Percentiles rank a stretch among this genome's conserved stretches.
These are phyloP conservation scores for Anadara kagoshimensis DNA, from an alignment of 1,140 invertebrate genomes.

Conservation along the genomic window DNA sequence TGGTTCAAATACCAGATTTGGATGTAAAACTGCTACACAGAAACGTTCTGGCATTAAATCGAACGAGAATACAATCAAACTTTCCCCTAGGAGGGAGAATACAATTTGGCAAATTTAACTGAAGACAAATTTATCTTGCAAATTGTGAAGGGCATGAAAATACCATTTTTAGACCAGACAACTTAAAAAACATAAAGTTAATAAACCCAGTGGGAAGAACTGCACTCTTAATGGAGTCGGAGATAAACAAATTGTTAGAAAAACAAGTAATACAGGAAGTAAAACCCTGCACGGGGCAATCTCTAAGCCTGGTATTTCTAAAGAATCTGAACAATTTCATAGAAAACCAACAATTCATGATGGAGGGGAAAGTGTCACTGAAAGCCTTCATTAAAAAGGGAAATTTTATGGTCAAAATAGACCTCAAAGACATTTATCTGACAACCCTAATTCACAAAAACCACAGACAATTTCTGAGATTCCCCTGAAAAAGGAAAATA, in stretches of 20 bases:
- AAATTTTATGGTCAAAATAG: not conserved
- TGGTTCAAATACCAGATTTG: not conserved
- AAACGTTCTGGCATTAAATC: not conserved
- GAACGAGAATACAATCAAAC: too few species aligned
- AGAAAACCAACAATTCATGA: conserved; percentile 4
- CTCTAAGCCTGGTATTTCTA: conserved; percentile 1
- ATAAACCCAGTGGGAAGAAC: not conserved
- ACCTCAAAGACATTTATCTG: conserved; percentile 7
- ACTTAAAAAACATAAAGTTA: not conserved
- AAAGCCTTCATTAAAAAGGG: not conserved
- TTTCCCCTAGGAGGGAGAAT: not conserved
- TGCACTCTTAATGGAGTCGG: not conserved
- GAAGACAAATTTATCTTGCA: not conserved
- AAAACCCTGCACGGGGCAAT: not conserved
- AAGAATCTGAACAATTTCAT: not conserved
- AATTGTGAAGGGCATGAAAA: too few species aligned
- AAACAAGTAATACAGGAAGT: conserved; percentile 5
- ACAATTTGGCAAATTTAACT: not conserved
- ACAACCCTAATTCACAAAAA: not conserved
- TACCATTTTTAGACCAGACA: too few species aligned
- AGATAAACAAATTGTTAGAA: conserved; percentile 6
- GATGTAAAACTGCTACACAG: not conserved
- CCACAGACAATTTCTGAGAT: not conserved
- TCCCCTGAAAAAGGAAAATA: not conserved
- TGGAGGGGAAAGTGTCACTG: not conserved